Conservation (phyloP, 2,888 invertebrate genomes). For the Leptinotarsa tumamoca region DNA sequence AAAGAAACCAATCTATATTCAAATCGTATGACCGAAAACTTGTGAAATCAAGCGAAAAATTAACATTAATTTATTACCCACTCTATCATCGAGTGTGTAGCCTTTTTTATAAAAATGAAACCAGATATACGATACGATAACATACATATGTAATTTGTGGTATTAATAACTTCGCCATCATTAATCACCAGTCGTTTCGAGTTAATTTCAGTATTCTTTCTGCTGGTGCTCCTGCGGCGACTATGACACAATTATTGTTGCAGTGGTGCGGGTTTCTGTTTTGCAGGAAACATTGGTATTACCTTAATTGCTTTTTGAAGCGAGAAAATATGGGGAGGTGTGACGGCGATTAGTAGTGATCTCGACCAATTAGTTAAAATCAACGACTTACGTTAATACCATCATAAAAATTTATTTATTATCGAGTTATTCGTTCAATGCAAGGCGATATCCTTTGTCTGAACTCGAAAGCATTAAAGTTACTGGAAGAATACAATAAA, state of each 20-base stretch:
- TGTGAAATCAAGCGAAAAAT: conserved; percentile 38
- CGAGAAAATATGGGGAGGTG: not conserved
- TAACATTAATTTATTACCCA: conserved; percentile 45
- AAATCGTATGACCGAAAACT: conserved; percentile 21
- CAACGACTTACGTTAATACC: not conserved
- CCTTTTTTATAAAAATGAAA: conserved; percentile 44
- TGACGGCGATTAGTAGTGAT: not conserved
- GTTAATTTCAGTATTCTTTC: conserved; percentile 59
- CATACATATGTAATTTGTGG: conserved; percentile 54
- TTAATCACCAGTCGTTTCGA: conserved; percentile 60
- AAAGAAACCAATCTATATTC: conserved; percentile 11
- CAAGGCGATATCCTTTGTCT: no score
- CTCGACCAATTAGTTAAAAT: not conserved
- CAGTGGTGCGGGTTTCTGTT: conserved; percentile 30
- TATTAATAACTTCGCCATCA: conserved; percentile 55
- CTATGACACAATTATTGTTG: conserved; percentile 47
- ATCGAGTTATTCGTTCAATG: no score
- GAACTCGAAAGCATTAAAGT: no score
- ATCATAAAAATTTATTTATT: no score
- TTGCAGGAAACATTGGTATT: conserved; percentile 33
- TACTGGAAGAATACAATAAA: no score
- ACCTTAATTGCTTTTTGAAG: conserved; percentile 25
- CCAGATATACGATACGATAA: conserved; percentile 51
- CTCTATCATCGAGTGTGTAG: conserved; percentile 49
- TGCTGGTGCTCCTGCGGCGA: conserved; percentile 54